These are phyloP conservation scores for Anhinga rufa DNA, from an alignment of 2,113 vertebrate genomes.

Conservation along the genomic window DNA sequence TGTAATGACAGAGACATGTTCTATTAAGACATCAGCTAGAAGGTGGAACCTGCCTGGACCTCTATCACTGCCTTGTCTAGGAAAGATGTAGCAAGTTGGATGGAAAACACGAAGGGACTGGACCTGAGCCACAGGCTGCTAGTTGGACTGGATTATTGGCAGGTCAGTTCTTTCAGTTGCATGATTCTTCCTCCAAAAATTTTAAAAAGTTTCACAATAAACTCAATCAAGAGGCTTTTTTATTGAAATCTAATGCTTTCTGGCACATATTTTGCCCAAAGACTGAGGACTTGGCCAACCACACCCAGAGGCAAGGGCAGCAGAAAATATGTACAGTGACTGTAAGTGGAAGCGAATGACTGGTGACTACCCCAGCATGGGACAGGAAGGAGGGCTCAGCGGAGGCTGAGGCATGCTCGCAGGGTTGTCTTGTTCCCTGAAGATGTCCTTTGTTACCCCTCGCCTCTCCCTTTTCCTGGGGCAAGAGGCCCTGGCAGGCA, in stretches of 20 bases:
- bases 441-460: conserved; percentile 19
- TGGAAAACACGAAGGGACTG: neutral
- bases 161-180: neutral
- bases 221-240: conserved; percentile 6
- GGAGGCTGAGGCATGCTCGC: neutral
- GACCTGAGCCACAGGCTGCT: neutral
- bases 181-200: neutral
- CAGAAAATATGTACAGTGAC: conserved; percentile 1
- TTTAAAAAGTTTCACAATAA: neutral
- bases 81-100: neutral
- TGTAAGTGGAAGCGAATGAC: conserved; percentile 32
- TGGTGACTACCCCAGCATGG: neutral
- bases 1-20: neutral
- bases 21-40: neutral
- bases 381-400: neutral
- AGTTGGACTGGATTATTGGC: neutral
- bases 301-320: neutral
- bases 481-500: neutral
- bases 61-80: neutral
- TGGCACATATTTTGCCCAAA: conserved; percentile 47
- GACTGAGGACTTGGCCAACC: neutral
- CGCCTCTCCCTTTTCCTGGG: neutral
- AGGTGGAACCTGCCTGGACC: neutral
- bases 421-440: neutral
- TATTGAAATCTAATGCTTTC: conserved; percentile 29